Percentiles rank a stretch among this genome's conserved stretches.
phyloP scores from a whole-genome alignment of 1,140 invertebrate genomes.

The Melanaphis sacchari region DNA sequence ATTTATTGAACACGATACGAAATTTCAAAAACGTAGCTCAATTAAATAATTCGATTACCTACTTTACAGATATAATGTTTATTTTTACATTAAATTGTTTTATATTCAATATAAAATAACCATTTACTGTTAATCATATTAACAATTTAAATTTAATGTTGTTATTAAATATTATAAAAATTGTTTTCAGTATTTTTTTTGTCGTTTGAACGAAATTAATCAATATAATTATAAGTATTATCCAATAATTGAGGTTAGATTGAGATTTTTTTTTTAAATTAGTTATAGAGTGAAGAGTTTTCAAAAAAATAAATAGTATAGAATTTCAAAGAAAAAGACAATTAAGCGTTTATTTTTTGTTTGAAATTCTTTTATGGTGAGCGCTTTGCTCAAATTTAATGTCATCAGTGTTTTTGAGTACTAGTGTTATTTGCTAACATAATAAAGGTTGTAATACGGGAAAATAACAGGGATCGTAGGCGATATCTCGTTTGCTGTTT shows the following conservation, averaged over 20 bases:
- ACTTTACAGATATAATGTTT: too few relatives aligned
- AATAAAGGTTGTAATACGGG: slow-evolving; percentile 13
- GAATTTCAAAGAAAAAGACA: not conserved
- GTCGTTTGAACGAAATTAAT: not conserved
- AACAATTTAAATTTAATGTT: not conserved
- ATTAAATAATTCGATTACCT: not conserved
- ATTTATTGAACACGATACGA: not conserved
- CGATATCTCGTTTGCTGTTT: not conserved
- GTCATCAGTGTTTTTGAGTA: not conserved
- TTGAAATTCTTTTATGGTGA: not conserved
- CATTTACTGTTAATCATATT: not conserved
- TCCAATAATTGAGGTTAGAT: not conserved
- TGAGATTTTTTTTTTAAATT: too few relatives aligned
- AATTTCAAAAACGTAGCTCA: not conserved
- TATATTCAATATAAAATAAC: not conserved
- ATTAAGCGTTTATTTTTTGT: not conserved
- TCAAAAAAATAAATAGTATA: not conserved
- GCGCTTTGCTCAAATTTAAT: not conserved
- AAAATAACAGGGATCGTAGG: not conserved
- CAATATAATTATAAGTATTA: not conserved
- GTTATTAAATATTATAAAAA: not conserved
- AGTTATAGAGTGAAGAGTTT: not conserved
- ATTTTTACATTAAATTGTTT: not conserved
- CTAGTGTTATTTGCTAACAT: not conserved
- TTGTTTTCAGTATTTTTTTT: not conserved